Percentiles rank a stretch among this genome's conserved stretches.
Conservation (phyloP, 2,888 invertebrate genomes). For the Ophioninae sp. region DNA sequence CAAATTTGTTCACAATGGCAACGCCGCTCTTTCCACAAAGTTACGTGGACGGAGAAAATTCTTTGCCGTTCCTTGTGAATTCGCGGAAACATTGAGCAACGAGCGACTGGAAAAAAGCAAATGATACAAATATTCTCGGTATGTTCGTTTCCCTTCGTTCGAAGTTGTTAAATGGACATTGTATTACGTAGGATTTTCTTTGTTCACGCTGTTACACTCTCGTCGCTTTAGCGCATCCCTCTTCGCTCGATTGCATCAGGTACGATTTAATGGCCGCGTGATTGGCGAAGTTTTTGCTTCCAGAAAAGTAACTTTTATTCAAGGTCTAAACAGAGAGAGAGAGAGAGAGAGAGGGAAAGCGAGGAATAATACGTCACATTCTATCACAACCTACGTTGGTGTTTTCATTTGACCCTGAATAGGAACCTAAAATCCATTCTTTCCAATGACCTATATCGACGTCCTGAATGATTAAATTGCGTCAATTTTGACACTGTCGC, state of each 20-base stretch:
- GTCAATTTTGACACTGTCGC: neutral
- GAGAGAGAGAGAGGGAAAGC: neutral
- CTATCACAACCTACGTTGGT: neutral
- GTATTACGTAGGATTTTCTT: slow-evolving; percentile 44
- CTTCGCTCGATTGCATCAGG: slow-evolving; percentile 73
- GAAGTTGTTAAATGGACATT: slow-evolving; percentile 23
- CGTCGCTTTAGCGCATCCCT: slow-evolving; percentile 64
- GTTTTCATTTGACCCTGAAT: neutral
- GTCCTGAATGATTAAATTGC: neutral
- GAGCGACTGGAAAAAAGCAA: neutral
- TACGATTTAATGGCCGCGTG: slow-evolving; percentile 75
- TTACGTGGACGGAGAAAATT: neutral
- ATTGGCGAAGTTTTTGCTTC: slow-evolving; percentile 72
- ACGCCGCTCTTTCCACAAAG: neutral
- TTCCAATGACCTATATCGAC: neutral
- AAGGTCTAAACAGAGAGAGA: slow-evolving; percentile 67
- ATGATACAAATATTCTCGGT: slow-evolving; percentile 4
- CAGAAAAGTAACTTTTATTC: slow-evolving; percentile 72
- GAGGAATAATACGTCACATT: neutral
- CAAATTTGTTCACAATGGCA: neutral
- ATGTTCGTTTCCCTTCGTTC: slow-evolving; percentile 33
- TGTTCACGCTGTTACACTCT: slow-evolving; percentile 27
- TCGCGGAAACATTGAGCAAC: neutral
- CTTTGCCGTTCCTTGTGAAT: neutral
- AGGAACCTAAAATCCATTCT: neutral